Evolutionary conservation across 92 coral and sea anemone genomes (phyloP), one percentile per base, ranked within the genome.

Genomic region (Parazoanthus swiftii): DNA sequence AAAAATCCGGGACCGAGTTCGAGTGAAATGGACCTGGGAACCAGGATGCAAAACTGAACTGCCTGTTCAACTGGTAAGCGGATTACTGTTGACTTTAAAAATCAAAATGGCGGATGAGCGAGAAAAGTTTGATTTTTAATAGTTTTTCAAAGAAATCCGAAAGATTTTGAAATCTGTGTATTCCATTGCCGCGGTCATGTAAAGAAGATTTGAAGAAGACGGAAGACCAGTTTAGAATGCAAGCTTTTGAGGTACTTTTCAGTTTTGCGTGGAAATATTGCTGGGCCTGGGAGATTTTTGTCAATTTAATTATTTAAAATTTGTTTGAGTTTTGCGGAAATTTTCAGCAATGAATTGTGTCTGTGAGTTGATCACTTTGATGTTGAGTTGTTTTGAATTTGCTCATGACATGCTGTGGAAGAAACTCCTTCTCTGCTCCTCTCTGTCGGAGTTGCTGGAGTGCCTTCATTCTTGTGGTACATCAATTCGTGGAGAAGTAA

Each of bases 361-460:
- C 74, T 68, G 74, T 68, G 74, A 68, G 74, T 68, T 68, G 74
- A 68, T 68, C 74, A 68, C 74, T 68, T 68, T 68, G 74, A 68
- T 68, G 74, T 68, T n/a, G n/a, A n/a, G n/a, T n/a, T 68, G 0
- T 68, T 68, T 68, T 68, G 74, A 68, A 68, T 68, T 68, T 68
- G 74, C 74, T 68, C 74, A 68, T 68, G 74, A 68, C 0, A 68
- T 68, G 74, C 74, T 68, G 74, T 68, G 74, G 21, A 68, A 68
- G 74, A 68, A 68, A 68, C 74, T 68, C 74, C 74, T 68, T 68
- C 74, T 68, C 74, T 68, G 74, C 74, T 68, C 74, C 74, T 68
- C 74, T 68, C 74, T 68, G 74, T 68, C 74, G 74, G 74, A 68
- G 33, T 29, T 29, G 33, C 33, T 29, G 33, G 33, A 29, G 33